These are phyloP conservation scores for Mycetomoellerius zeteki DNA, from an alignment of 1,140 invertebrate species.

Conservation along the genomic window DNA sequence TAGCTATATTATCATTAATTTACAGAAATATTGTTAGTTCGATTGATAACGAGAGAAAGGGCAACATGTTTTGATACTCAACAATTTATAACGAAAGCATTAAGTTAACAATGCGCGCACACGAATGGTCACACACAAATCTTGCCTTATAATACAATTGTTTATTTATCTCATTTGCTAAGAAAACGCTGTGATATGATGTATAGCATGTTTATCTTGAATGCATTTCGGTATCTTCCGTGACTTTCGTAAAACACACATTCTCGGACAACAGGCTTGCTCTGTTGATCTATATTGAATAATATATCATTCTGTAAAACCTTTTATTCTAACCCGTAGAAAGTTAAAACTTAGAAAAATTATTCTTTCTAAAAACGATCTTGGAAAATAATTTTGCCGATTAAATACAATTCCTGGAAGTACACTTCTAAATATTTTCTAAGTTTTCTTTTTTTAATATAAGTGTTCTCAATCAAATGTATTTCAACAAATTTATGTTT, in stretches of 20 bases:
- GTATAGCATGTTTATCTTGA: constrained; percentile 83
- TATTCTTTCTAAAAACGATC: constrained; percentile 12
- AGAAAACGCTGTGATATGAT: constrained; percentile 80
- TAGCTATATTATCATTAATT: constrained; percentile 4
- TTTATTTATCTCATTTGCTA: constrained; percentile 71
- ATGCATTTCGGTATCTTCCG: constrained; percentile 82
- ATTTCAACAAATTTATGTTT: constrained; percentile 28
- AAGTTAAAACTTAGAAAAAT: neutral
- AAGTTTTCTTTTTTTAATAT: constrained; percentile 11
- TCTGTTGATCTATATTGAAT: constrained; percentile 78
- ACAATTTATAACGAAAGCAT: constrained; percentile 40
- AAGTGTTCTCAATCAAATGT: neutral
- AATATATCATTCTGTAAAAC: constrained; percentile 18
- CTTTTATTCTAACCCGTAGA: neutral
- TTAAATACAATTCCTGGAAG: neutral
- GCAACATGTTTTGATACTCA: neutral
- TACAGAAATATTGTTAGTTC: constrained; percentile 3
- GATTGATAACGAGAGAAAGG: neutral
- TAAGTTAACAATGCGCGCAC: constrained; percentile 21
- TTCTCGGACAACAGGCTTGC: constrained; percentile 83
- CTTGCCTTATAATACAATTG: constrained; percentile 54
- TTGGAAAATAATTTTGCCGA: neutral
- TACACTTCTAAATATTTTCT: neutral
- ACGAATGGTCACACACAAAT: constrained; percentile 23
- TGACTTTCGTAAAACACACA: constrained; percentile 81